Evolutionary conservation across 1,140 invertebrate genomes (phyloP).

Genomic region (Gerris buenoi): DNA sequence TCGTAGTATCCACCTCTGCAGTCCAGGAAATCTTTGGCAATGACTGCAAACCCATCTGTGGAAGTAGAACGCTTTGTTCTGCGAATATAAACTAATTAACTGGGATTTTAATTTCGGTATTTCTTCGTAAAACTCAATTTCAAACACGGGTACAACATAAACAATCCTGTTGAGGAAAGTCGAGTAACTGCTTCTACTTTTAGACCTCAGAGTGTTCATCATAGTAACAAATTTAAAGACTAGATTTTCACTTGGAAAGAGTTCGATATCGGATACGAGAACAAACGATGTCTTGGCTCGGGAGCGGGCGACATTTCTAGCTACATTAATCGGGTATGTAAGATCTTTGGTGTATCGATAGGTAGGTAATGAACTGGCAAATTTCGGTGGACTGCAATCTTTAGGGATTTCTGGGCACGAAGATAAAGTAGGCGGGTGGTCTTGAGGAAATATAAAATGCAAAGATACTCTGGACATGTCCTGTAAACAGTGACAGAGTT

Average conservation of each 20-base stretch:
- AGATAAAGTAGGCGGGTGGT: constrained; percentile 22
- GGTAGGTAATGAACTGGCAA: constrained; percentile 12
- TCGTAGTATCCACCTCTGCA: constrained; percentile 46
- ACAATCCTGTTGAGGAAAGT: constrained; percentile 27
- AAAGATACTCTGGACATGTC: constrained; percentile 52
- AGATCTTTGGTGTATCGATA: constrained; percentile 24
- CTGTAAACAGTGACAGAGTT: constrained; percentile 44
- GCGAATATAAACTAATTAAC: constrained; percentile 31
- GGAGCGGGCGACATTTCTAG: constrained; percentile 48
- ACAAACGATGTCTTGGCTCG: constrained; percentile 45
- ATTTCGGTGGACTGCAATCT: constrained; percentile 13
- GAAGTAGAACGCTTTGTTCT: constrained; percentile 35
- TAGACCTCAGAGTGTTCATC: constrained; percentile 29
- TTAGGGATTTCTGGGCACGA: constrained; percentile 11
- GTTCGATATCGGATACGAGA: constrained; percentile 59
- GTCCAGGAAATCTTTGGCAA: constrained; percentile 61
- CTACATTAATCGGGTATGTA: constrained; percentile 61
- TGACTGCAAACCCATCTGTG: constrained; percentile 47
- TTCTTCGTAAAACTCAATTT: constrained; percentile 42
- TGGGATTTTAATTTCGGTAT: constrained; percentile 43
- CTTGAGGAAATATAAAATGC: constrained; percentile 46
- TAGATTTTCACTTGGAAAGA: constrained; percentile 48
- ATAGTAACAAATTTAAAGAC: constrained; percentile 44
- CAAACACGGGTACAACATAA: constrained; percentile 57
- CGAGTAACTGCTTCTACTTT: constrained; percentile 10